A percentile compares a stretch with the other conserved stretches of the same genome.
Evolutionary conservation across 2,113 vertebrate species (phyloP).

Genomic region (Limnothrissa miodon): DNA sequence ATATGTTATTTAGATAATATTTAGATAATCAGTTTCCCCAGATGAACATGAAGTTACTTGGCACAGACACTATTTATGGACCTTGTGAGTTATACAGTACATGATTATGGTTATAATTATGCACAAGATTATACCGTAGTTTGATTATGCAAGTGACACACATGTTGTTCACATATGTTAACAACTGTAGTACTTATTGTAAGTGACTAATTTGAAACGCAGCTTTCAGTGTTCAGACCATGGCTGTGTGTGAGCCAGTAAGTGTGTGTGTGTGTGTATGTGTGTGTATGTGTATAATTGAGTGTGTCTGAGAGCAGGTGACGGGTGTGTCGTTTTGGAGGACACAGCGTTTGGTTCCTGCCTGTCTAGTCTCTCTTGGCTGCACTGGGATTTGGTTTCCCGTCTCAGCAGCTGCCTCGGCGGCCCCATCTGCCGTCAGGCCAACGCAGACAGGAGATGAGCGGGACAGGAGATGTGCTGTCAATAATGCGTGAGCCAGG

Average conservation of each 20-base stretch:
- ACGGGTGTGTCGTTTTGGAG: not conserved
- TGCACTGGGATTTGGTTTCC: constrained; percentile 18
- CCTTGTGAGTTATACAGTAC: not conserved
- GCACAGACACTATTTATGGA: not conserved
- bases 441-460: not conserved
- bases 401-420: not conserved
- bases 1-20: not conserved
- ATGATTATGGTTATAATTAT: not conserved
- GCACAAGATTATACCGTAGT: too few species aligned
- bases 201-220: not conserved
- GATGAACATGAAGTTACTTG: not conserved
- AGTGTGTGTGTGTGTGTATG: not conserved
- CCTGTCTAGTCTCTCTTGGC: not conserved
- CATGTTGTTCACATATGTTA: not conserved
- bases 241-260: not conserved
- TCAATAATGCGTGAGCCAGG: not conserved
- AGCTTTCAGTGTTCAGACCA: not conserved
- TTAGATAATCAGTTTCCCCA: not conserved
- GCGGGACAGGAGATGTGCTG: not conserved
- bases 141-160: not conserved
- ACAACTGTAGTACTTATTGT: not conserved
- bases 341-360: constrained; percentile 1
- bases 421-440: not conserved
- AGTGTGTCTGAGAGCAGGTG: too few species aligned
- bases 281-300: not conserved